phyloP scores from a whole-genome alignment of 2,797 vertebrate species.

The Hippopotamyrus pictus region DNA sequence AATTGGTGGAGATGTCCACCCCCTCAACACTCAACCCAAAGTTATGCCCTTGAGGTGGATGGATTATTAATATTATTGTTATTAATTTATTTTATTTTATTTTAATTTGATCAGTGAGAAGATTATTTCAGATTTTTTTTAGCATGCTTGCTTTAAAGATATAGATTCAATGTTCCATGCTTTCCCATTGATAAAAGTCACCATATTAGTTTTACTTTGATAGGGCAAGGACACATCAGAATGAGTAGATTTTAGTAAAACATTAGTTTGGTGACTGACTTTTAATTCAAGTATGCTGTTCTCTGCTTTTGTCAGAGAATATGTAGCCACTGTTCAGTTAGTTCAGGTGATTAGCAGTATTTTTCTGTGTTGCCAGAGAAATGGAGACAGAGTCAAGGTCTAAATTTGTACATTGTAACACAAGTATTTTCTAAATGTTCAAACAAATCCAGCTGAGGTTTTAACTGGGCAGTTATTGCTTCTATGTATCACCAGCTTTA shows the following conservation, averaged over 20 bases:
- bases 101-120: not conserved
- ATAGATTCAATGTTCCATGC: not conserved
- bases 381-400: not conserved
- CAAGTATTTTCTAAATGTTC: not conserved
- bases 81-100: not conserved
- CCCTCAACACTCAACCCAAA: not conserved
- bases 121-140: not conserved
- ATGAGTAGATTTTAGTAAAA: not conserved
- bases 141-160: not conserved
- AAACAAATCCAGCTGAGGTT: not conserved
- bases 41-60: not conserved
- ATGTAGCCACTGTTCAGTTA: not conserved
- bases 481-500: not conserved
- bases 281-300: not conserved
- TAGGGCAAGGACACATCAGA: not conserved
- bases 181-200: not conserved
- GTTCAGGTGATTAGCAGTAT: not conserved
- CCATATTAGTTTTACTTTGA: not conserved
- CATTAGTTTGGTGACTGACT: not conserved
- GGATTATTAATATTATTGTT: not conserved
- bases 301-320: not conserved
- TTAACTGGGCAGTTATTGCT: constrained; percentile 7
- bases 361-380: not conserved
- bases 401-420: not conserved
- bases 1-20: not conserved